Base-by-base conservation (phyloP, 2,888 invertebrate species). In the Sipunculus nudus region DNA sequence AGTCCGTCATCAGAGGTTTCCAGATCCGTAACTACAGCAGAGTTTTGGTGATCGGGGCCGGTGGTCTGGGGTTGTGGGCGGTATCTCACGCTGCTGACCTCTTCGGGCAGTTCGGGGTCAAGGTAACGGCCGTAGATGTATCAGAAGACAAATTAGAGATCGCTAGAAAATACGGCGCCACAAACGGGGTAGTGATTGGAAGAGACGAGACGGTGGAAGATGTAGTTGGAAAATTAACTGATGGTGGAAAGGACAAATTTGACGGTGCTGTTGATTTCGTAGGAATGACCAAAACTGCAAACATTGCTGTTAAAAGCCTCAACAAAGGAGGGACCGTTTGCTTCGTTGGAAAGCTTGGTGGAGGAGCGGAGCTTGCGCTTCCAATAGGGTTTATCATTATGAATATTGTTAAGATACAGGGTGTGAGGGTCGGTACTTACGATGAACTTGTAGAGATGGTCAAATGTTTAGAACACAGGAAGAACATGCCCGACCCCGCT, bases 201-300 rank as follows among this genome's bases (percentile, higher is more conserved):
- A n/a, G n/a, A n/a, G 65, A 61, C 29, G 43, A 35, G 8, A 39
- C 29, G 39, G 29, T 53, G 2, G 54, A 63, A 16, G 46, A 38
- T 13, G 35, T 61, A 10, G 63, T 61, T 8, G 32, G 23, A n/a
- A 48, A 19, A n/a, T 61, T 57, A 19, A 65, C 65, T 10, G 46
- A 63, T 59, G 28, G 32, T 4, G 65, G 65, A 13, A 63, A 59
- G 56, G 63, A 65, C 59, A 62, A n/a, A n/a, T 59, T 63, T 47
- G 65, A 65, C 43, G 62, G 59, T 6, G 65, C 47, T 45, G 59
- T 65, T n/a, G 62, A 63, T 31, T 45, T 50, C 31, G 62, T 63
- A 4, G 65, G 65, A 4, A 16, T 13, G 19, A n/a, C 48, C n/a
- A 28, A 32, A 16, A 60, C 60, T 13, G 19, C 10, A 13, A 16